Evolutionary conservation across 2,797 vertebrate genomes (phyloP).

Genomic region (Tenualosa thibaudeaui): DNA sequence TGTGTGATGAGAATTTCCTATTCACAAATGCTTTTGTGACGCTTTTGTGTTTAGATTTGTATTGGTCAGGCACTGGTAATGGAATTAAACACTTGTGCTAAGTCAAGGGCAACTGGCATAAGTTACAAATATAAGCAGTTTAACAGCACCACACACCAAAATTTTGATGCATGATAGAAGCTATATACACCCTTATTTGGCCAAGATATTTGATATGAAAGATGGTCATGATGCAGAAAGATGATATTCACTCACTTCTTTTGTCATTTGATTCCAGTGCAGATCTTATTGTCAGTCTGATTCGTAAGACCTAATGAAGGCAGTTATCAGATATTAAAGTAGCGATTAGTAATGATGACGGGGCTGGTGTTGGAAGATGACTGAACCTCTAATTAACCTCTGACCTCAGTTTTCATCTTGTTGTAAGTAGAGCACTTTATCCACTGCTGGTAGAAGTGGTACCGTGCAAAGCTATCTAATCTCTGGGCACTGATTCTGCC

Average conservation of each 20-base stretch:
- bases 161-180: not conserved
- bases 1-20: slow-evolving; percentile 47
- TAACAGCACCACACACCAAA: not conserved
- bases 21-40: slow-evolving; percentile 44
- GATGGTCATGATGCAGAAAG: not conserved
- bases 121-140: not conserved
- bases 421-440: not conserved
- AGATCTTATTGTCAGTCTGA: slow-evolving; percentile 49
- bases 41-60: slow-evolving; percentile 33
- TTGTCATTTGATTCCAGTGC: slow-evolving; percentile 38
- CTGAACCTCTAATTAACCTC: slow-evolving; percentile 70
- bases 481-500: not conserved
- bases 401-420: slow-evolving; percentile 61
- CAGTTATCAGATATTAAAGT: slow-evolving; percentile 67
- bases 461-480: not conserved
- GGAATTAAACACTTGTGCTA: not conserved
- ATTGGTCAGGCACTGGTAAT: slow-evolving; percentile 5
- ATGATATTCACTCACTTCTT: not conserved
- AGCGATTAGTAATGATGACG: slow-evolving; percentile 52
- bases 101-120: slow-evolving; percentile 16
- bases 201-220: not conserved
- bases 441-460: not conserved
- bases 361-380: slow-evolving; percentile 65
- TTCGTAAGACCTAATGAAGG: slow-evolving; percentile 63
- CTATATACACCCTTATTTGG: not conserved